Evolutionary conservation across 2,888 invertebrate species (phyloP).

Genomic region (Gari tellinella): DNA sequence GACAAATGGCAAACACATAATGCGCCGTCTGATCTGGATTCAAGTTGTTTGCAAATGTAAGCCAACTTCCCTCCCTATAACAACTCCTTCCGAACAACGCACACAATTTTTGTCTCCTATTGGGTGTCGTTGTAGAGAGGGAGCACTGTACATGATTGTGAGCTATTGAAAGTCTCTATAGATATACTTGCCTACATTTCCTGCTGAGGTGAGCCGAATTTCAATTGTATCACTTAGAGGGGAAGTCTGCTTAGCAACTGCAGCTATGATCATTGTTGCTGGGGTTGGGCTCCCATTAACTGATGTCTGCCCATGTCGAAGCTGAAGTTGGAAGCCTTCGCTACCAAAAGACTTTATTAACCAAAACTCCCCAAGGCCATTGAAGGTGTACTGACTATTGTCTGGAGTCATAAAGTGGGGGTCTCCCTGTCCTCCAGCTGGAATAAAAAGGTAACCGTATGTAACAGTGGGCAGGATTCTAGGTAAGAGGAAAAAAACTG

Average conservation of each 20-base stretch:
- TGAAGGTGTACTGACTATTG: constrained; percentile 64
- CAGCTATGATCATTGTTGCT: constrained; percentile 59
- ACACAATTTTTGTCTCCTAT: too few relatives aligned
- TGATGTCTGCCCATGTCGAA: constrained; percentile 16
- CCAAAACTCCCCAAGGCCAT: constrained; percentile 69
- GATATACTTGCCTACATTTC: constrained; percentile 1
- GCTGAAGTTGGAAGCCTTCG: constrained; percentile 50
- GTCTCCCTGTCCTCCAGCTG: constrained; percentile 64
- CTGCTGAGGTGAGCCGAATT: constrained; percentile 41
- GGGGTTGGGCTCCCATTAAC: constrained; percentile 23
- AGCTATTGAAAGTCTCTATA: too few relatives aligned
- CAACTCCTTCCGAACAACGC: too few relatives aligned
- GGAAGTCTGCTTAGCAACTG: constrained; percentile 52
- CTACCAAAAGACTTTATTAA: constrained; percentile 43
- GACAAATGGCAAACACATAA: too few relatives aligned
- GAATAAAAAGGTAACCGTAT: too few relatives aligned
- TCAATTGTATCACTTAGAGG: constrained; percentile 54
- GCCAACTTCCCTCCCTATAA: too few relatives aligned
- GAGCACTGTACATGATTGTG: too few relatives aligned
- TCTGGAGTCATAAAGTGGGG: constrained; percentile 67
- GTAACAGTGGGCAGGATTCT: too few relatives aligned
- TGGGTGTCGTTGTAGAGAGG: too few relatives aligned
- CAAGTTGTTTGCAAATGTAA: too few relatives aligned
- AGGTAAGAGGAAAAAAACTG: too few relatives aligned
- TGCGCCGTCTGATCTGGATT: too few relatives aligned